Evolutionary conservation across 2,888 invertebrate species (phyloP), one percentile per base, ranked within the genome.

Genomic region (Cryptophagus acutangulus): DNA sequence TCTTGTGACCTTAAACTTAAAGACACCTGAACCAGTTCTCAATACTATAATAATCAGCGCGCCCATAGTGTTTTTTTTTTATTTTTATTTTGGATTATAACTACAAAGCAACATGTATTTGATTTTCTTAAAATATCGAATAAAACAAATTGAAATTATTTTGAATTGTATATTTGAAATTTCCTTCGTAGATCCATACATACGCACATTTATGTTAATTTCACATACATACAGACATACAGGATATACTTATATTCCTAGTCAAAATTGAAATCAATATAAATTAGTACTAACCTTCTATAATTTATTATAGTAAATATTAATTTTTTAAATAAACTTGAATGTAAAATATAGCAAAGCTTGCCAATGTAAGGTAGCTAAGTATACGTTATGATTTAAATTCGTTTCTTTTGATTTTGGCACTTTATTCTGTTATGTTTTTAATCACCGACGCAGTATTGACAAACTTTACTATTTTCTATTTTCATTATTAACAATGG

Each of bases 211-310:
- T 62, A 66, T 61, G 59, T 63, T 65, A 61, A 63, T 63, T 62
- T 63, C 57, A 67, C 66, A 67, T 64, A 65, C 67, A 69, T 64
- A 67, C 68, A 66, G 61, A 68, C 67, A 64, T 67, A 66, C 67
- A 67, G 67, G 63, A 66, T 64, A 58, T 59, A 57, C 59, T 65
- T 62, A 63, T n/a, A 44, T 45, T 33, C 48, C 43, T 51, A 54
- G 42, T 52, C 50, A 56, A 52, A 49, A 50, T 40, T 38, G 25
- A 26, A 45, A n/a, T n/a, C n/a, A n/a, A n/a, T n/a, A n/a, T n/a
- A n/a, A n/a, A n/a, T n/a, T n/a, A n/a, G n/a, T n/a, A n/a, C n/a
- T n/a, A n/a, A n/a, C n/a, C n/a, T n/a, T n/a, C n/a, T n/a, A n/a
- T n/a, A n/a, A n/a, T n/a, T n/a, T n/a, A n/a, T n/a, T n/a, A n/a